These are phyloP conservation scores for Amorpha juglandis DNA, from an alignment of 2,888 invertebrate genomes.

Conservation along the genomic window DNA sequence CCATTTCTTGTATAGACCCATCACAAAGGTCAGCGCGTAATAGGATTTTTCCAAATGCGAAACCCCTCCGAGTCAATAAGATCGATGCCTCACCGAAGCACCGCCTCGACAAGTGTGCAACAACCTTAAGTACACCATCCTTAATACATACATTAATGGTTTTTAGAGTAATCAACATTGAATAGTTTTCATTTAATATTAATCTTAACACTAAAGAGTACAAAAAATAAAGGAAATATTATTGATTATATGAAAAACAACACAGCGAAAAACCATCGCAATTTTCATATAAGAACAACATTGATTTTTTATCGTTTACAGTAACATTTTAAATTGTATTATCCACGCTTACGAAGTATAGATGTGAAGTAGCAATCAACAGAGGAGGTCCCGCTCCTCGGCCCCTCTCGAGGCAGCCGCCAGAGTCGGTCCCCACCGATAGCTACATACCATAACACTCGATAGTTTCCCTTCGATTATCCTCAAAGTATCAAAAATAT, in stretches of 20 bases:
- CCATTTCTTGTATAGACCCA: conserved; percentile 1
- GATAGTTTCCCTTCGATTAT: conserved; percentile 81
- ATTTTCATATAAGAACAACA: conserved; percentile 82
- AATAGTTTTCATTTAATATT: conserved; percentile 82
- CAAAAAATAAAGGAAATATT: conserved; percentile 85
- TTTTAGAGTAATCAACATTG: conserved; percentile 83
- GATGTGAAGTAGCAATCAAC: conserved; percentile 58
- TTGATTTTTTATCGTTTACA: conserved; percentile 78
- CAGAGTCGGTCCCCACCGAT: neutral
- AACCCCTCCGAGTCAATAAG: neutral
- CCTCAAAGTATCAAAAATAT: conserved; percentile 84
- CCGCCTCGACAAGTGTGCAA: conserved; percentile 20
- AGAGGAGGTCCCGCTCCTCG: conserved; percentile 37
- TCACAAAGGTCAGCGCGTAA: neutral
- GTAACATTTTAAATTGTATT: conserved; percentile 70
- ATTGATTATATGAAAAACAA: conserved; percentile 84
- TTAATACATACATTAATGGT: conserved; percentile 79
- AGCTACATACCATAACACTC: conserved; percentile 56
- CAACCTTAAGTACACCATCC: conserved; percentile 56
- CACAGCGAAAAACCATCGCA: conserved; percentile 78
- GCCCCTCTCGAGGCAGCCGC: conserved; percentile 3
- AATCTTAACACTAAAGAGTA: conserved; percentile 84
- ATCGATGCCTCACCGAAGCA: conserved; percentile 21
- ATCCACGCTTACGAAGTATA: conserved; percentile 72
- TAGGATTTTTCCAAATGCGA: neutral